phyloP scores from a whole-genome alignment of 2,888 invertebrate species.

The Ellobium chinense region DNA sequence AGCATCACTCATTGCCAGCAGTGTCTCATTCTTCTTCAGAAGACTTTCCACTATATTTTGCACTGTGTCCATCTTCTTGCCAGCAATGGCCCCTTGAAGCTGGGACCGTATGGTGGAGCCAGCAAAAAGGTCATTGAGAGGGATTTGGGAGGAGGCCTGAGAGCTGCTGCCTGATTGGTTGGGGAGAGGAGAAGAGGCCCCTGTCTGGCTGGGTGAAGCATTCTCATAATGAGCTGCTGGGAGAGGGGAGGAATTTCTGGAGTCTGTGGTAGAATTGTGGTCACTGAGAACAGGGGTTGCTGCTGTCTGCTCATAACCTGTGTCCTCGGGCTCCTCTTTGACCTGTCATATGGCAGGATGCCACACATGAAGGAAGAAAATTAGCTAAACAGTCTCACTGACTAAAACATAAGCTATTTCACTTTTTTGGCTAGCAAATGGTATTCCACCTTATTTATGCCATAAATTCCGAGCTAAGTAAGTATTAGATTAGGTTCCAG shows the following conservation, averaged over 20 bases:
- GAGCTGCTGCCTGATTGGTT: background rate
- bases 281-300: background rate
- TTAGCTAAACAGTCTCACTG: background rate
- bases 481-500: no score
- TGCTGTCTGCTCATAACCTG: slow-evolving; percentile 46
- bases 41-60: slow-evolving; percentile 48
- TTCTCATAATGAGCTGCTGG: slow-evolving; percentile 23
- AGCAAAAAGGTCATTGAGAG: slow-evolving; percentile 35
- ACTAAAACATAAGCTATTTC: no score
- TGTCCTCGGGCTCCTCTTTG: slow-evolving; percentile 50
- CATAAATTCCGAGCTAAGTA: no score
- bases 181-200: background rate
- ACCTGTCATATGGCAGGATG: slow-evolving; percentile 40
- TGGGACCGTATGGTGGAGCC: slow-evolving; percentile 27
- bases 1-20: slow-evolving; percentile 61
- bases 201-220: background rate
- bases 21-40: slow-evolving; percentile 60
- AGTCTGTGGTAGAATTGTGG: slow-evolving; percentile 17
- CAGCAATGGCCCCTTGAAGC: slow-evolving; percentile 22
- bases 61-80: slow-evolving; percentile 40
- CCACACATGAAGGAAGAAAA: background rate
- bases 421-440: no score
- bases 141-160: slow-evolving; percentile 3
- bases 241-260: slow-evolving; percentile 36
- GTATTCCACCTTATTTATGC: no score